Percentiles rank a stretch among this genome's conserved stretches.
Conservation (phyloP, 2,888 invertebrate genomes). For the Phaonia tiefii region DNA sequence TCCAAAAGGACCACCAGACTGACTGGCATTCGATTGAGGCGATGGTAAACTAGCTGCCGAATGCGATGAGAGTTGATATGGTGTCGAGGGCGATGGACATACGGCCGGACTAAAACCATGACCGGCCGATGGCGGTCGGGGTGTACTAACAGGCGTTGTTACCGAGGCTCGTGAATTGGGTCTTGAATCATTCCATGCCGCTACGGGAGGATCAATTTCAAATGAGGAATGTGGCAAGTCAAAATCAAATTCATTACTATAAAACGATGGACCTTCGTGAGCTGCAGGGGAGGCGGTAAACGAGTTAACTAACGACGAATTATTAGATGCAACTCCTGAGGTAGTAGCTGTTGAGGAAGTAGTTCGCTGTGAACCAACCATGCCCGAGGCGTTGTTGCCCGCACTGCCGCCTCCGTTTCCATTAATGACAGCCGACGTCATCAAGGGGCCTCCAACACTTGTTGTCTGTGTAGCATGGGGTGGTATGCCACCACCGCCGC, state of each 20-base stretch:
- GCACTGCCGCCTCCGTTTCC: constrained; percentile 83
- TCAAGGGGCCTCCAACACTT: constrained; percentile 86
- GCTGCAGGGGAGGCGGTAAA: constrained; percentile 81
- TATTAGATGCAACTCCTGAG: constrained; percentile 71
- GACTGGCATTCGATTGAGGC: constrained; percentile 80
- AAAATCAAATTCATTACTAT: constrained; percentile 83
- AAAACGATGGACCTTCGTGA: constrained; percentile 80
- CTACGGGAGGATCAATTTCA: constrained; percentile 81
- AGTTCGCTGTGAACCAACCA: constrained; percentile 66
- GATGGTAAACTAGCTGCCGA: constrained; percentile 81
- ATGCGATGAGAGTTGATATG: constrained; percentile 80
- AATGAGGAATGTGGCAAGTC: constrained; percentile 86
- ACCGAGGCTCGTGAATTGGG: constrained; percentile 85
- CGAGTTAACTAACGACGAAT: constrained; percentile 77
- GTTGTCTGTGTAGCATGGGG: constrained; percentile 77
- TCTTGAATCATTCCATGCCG: constrained; percentile 80
- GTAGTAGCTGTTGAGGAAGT: constrained; percentile 64
- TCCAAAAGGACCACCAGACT: constrained; percentile 69
- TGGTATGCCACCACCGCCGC: constrained; percentile 75
- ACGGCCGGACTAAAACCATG: constrained; percentile 82
- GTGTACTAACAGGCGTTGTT: constrained; percentile 83
- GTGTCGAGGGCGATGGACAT: constrained; percentile 81
- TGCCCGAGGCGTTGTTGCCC: constrained; percentile 82
- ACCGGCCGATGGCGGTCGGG: constrained; percentile 84
- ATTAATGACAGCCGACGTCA: constrained; percentile 87